Conservation (phyloP, 2,888 invertebrate genomes). For the Drosophila mayaguana region DNA sequence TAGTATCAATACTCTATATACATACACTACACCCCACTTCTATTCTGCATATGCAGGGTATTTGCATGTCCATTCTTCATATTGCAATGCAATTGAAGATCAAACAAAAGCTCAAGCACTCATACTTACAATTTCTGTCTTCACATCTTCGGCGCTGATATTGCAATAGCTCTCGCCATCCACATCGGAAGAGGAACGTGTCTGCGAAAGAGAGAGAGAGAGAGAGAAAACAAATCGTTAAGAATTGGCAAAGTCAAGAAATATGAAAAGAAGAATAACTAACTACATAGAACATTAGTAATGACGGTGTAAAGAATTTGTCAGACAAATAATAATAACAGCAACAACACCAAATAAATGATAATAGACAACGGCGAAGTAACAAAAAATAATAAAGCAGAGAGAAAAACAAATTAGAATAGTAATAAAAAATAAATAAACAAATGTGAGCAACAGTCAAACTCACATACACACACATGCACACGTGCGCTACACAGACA, state of each 20-base stretch:
- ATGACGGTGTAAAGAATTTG: conserved; percentile 64
- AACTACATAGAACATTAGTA: conserved; percentile 50
- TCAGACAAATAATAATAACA: conserved; percentile 64
- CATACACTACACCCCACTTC: not conserved
- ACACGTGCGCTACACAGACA: conserved; percentile 23
- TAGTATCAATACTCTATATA: no score
- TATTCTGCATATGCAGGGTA: conserved; percentile 9
- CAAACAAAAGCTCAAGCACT: conserved; percentile 15
- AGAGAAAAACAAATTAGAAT: conserved; percentile 68
- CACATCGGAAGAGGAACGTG: conserved; percentile 80
- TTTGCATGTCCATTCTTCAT: not conserved
- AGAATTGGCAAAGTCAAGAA: conserved; percentile 35
- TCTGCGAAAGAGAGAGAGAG: conserved; percentile 59
- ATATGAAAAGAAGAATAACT: conserved; percentile 16
- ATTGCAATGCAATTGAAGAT: conserved; percentile 49
- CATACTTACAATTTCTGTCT: conserved; percentile 84
- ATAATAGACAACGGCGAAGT: conserved; percentile 44
- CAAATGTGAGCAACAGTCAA: conserved; percentile 44
- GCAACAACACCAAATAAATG: conserved; percentile 22
- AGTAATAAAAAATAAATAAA: conserved; percentile 67
- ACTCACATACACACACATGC: conserved; percentile 23
- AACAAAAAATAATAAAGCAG: conserved; percentile 33
- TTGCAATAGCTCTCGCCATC: conserved; percentile 80
- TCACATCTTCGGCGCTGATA: conserved; percentile 84
- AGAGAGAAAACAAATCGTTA: conserved; percentile 48